phyloP scores from a whole-genome alignment of 2,888 invertebrate genomes.

The Aphodius sticticus region DNA sequence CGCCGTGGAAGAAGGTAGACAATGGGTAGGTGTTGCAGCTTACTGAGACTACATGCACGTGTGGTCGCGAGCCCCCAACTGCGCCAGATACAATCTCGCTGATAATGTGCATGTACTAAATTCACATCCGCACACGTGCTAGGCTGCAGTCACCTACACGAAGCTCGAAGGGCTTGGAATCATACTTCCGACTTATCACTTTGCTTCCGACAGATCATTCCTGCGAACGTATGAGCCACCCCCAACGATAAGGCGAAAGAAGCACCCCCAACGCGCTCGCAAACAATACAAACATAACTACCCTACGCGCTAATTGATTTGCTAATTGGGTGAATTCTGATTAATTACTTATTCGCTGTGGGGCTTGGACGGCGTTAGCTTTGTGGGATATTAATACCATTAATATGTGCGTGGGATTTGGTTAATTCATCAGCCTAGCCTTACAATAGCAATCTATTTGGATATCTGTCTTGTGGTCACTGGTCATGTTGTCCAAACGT shows the following conservation, averaged over 20 bases:
- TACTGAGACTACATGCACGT: not conserved
- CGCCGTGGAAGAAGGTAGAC: not conserved
- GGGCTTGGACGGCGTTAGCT: not conserved
- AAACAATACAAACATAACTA: not conserved
- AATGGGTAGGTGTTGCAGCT: not conserved
- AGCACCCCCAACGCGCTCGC: not conserved
- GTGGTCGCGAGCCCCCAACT: not conserved
- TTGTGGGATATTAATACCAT: not conserved
- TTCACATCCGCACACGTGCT: slow-evolving; percentile 29
- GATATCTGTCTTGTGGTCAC: too few species aligned
- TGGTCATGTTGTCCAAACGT: too few species aligned
- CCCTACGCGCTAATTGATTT: not conserved
- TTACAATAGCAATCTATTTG: too few species aligned
- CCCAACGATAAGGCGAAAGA: not conserved
- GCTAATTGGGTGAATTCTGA: not conserved
- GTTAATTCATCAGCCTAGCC: too few species aligned
- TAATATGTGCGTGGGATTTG: not conserved
- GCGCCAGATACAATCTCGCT: not conserved
- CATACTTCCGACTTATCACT: slow-evolving; percentile 27
- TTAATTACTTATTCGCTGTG: not conserved
- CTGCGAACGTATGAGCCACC: not conserved
- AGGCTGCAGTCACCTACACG: not conserved
- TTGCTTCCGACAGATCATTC: not conserved
- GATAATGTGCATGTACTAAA: slow-evolving; percentile 8
- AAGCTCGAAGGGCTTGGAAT: slow-evolving; percentile 6